Evolutionary conservation across 2,113 vertebrate genomes (phyloP).

Genomic region (Dasyornis broadbenti): DNA sequence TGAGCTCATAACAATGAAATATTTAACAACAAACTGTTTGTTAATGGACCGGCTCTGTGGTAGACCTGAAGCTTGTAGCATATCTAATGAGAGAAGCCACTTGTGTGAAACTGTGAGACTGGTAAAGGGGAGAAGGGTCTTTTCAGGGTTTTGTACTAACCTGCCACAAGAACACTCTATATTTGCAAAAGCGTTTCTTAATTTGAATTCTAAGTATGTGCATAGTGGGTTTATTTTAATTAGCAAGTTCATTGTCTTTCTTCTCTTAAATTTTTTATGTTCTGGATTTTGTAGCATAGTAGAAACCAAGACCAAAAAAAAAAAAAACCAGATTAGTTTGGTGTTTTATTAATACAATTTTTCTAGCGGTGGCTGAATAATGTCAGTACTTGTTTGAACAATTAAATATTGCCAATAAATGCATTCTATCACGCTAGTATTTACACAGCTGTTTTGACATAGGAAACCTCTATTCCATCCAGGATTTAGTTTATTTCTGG

Average conservation of each 20-base stretch:
- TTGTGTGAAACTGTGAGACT: neutral
- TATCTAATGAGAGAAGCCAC: neutral
- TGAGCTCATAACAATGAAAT: conserved; percentile 49
- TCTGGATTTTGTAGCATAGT: neutral
- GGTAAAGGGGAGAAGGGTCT: neutral
- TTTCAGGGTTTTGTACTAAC: neutral
- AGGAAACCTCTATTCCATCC: neutral
- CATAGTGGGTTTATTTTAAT: neutral
- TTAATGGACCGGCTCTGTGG: conserved; percentile 44
- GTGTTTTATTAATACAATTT: neutral
- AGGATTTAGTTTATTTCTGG: neutral
- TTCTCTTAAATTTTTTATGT: neutral
- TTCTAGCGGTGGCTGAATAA: neutral
- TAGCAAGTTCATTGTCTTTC: neutral
- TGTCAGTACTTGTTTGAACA: neutral
- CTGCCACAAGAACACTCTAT: neutral
- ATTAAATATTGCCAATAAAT: neutral
- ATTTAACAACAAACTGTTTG: conserved; percentile 63
- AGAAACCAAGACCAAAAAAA: neutral
- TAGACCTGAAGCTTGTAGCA: conserved; percentile 2
- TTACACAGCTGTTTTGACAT: neutral
- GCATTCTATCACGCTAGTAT: neutral
- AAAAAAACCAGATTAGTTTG: neutral
- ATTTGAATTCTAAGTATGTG: neutral
- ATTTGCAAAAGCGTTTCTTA: neutral